Evolutionary conservation across 2,888 invertebrate species (phyloP), one percentile per base, ranked within the genome.

Genomic region (Iphiclides podalirius): DNA sequence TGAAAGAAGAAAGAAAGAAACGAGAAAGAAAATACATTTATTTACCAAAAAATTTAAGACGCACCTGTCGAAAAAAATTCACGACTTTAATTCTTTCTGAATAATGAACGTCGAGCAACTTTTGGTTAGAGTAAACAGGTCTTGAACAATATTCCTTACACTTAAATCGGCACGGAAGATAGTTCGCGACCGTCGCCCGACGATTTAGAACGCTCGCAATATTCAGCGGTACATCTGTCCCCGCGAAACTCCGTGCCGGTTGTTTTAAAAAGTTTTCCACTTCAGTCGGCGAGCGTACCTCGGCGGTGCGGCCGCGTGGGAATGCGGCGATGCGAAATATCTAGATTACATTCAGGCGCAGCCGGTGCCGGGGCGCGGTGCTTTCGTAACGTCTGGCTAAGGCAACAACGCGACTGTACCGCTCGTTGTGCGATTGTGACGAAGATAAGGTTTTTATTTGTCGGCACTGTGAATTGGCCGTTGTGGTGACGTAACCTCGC

Each of bases 271-370:
- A 58, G 52, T 57, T 54, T 52, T 35, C 37, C 47, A 52, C 52
- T 59, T 61, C 51, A 53, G 53, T 54, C 51, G 39, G 26, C 50
- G 50, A 55, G 56, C 54, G 64, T 62, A 61, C 56, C 45, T 8
- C 17, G 31, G 17, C 17, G 31, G 17, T 6, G 6, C 48, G 47
- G 44, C 28, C 55, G 66, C 69, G 68, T 68, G 69, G 66, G 71
- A 70, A 70, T 52, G 57, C 56, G 50, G 47, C 48, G 53, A 47
- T 52, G 55, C 58, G 55, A 62, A 61, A 59, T 59, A 60, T 60
- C 61, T 62, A 59, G 58, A 63, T 60, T 53, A 57, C 57, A 49
- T 40, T 50, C 39, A 43, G 28, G 23, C 49, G 34, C 26, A 17
- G 37, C 39, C 11, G 14, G 15, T 37, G 12, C 6, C n/a, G 14